Conservation (phyloP, 2,113 vertebrate genomes). For the Phaetusa simplex region DNA sequence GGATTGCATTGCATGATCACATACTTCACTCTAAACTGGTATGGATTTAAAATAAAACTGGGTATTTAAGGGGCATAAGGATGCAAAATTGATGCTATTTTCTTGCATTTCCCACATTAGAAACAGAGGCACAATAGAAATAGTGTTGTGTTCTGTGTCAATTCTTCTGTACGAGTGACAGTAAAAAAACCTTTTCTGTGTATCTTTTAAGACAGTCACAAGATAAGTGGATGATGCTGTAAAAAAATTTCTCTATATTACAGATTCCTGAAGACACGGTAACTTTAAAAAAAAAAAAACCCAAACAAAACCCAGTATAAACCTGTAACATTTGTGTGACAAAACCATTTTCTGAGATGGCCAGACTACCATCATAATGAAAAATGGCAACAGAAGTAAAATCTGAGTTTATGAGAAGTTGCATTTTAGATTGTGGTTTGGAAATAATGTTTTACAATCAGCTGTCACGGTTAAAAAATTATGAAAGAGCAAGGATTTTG, state of each 20-base stretch:
- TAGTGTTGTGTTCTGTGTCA: not conserved
- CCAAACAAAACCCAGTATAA: not conserved
- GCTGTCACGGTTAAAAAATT: not conserved
- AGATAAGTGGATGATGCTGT: not conserved
- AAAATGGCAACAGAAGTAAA: not conserved
- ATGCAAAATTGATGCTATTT: not conserved
- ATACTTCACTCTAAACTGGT: not conserved
- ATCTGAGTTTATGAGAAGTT: not conserved
- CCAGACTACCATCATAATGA: not conserved
- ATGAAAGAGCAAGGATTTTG: not conserved
- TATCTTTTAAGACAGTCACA: not conserved
- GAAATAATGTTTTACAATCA: not conserved
- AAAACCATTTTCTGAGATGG: not conserved
- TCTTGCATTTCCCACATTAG: not conserved
- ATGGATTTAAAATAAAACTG: not conserved
- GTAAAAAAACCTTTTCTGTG: not conserved
- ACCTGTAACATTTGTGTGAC: not conserved
- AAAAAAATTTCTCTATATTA: not conserved
- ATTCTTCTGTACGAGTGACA: not conserved
- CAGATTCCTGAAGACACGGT: not conserved
- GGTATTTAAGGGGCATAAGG: not conserved
- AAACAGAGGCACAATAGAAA: not conserved
- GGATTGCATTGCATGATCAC: not conserved
- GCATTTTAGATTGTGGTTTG: not conserved
- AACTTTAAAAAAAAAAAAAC: not conserved